Conservation (phyloP, 2,888 invertebrate genomes). For the Drosophila mimetica region DNA sequence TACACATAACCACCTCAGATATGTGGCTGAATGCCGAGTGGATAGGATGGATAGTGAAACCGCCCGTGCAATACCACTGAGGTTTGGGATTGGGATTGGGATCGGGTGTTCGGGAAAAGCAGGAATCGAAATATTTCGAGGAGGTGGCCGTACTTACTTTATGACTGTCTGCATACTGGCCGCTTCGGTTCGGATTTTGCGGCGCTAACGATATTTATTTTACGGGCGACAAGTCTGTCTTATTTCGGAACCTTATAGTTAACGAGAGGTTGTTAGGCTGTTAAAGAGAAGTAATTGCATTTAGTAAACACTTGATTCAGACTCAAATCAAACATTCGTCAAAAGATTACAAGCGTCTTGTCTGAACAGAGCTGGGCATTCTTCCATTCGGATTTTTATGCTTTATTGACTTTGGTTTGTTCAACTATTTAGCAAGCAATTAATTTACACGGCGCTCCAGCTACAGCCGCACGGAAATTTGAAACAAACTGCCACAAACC, state of each 20-base stretch:
- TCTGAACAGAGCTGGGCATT: slow-evolving; percentile 1
- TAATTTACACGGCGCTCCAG: slow-evolving; percentile 53
- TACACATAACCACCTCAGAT: slow-evolving; percentile 30
- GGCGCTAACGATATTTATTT: slow-evolving; percentile 51
- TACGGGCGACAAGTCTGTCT: slow-evolving; percentile 30
- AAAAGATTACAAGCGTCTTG: slow-evolving; percentile 3
- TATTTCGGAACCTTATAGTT: slow-evolving; percentile 35
- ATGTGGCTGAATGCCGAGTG: slow-evolving; percentile 20
- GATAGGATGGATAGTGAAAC: slow-evolving; percentile 37
- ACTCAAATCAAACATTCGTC: slow-evolving; percentile 10
- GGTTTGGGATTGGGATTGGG: background rate
- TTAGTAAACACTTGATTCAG: slow-evolving; percentile 44
- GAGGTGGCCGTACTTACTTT: slow-evolving; percentile 77
- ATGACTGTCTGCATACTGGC: slow-evolving; percentile 83
- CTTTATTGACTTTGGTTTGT: slow-evolving; percentile 20
- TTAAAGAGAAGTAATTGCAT: slow-evolving; percentile 62
- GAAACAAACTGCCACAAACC: slow-evolving; percentile 43
- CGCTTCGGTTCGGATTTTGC: slow-evolving; percentile 29
- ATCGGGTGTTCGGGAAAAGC: slow-evolving; percentile 11
- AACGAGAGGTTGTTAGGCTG: slow-evolving; percentile 57
- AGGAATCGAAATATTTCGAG: slow-evolving; percentile 4
- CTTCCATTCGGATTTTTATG: background rate
- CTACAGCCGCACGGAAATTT: slow-evolving; percentile 37
- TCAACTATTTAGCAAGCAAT: slow-evolving; percentile 31
- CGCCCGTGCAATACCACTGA: slow-evolving; percentile 4